Evolutionary conservation across 2,113 vertebrate species (phyloP).

Genomic region (Odobenus rosmarus): DNA sequence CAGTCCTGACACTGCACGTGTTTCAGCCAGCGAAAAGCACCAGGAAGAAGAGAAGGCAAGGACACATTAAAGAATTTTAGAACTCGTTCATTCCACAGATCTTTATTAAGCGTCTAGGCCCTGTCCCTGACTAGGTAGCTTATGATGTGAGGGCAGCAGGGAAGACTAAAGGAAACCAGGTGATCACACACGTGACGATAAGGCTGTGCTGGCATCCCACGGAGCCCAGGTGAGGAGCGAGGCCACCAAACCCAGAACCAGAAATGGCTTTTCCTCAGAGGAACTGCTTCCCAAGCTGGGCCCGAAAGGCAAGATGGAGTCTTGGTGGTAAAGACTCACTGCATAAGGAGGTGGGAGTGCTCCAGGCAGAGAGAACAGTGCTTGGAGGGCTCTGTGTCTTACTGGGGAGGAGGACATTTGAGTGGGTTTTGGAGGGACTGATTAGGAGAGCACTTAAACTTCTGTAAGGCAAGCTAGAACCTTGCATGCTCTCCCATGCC

Average conservation of each 20-base stretch:
- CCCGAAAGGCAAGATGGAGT: neutral
- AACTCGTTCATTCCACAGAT: neutral
- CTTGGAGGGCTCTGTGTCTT: no score
- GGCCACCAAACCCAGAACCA: neutral
- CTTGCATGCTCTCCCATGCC: neutral
- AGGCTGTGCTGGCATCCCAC: fast-evolving
- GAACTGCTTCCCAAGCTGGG: neutral
- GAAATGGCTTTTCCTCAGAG: neutral
- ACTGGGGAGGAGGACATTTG: neutral
- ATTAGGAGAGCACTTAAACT: neutral
- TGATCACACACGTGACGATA: neutral
- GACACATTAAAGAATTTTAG: neutral
- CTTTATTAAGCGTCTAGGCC: neutral
- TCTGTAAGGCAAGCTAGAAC: neutral
- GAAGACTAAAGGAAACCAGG: neutral
- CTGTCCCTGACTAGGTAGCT: neutral
- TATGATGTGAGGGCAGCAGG: neutral
- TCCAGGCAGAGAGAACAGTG: neutral
- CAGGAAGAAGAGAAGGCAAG: neutral
- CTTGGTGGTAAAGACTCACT: neutral
- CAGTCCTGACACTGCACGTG: neutral
- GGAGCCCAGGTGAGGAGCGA: neutral
- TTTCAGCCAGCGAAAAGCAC: neutral
- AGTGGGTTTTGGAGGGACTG: neutral
- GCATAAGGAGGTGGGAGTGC: neutral